phyloP scores from a whole-genome alignment of 2,113 vertebrate genomes.

The Semicossyphus pulcher region DNA sequence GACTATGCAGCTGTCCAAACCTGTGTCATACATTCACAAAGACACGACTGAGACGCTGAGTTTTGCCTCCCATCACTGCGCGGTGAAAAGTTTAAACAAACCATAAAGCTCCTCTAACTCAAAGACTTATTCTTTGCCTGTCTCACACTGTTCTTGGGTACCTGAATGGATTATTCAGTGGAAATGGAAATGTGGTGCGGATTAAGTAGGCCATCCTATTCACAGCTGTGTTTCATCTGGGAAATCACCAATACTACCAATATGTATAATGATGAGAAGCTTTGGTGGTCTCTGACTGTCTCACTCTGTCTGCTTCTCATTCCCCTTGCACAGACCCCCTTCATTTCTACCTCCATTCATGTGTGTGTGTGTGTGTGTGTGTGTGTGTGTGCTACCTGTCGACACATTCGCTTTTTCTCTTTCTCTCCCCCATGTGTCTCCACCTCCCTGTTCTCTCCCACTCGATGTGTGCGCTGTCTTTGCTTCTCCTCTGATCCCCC shows the following conservation, averaged over 20 bases:
- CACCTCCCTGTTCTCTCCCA: conserved; percentile 11
- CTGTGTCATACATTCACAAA: not conserved
- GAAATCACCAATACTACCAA: conserved; percentile 64
- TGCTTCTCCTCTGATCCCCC: conserved; percentile 70
- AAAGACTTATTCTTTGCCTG: conserved; percentile 15
- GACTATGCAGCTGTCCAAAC: conserved; percentile 6
- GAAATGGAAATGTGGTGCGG: conserved; percentile 43
- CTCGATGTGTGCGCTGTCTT: conserved; percentile 43
- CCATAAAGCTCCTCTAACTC: not conserved
- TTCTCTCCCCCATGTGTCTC: not conserved
- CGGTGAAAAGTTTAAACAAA: conserved; percentile 28
- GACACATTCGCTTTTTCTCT: conserved; percentile 7
- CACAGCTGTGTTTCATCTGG: conserved; percentile 61
- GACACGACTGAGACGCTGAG: not conserved
- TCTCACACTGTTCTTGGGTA: conserved; percentile 1
- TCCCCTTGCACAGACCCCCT: conserved; percentile 10
- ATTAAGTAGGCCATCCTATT: conserved; percentile 65
- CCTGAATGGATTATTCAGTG: conserved; percentile 59
- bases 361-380: conserved; percentile 26
- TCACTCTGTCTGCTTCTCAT: conserved; percentile 29
- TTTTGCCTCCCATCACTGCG: not conserved
- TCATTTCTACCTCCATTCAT: conserved; percentile 7
- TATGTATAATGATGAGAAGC: conserved; percentile 58
- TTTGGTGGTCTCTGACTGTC: conserved; percentile 16
- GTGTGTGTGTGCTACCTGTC: conserved; percentile 27